Conservation (phyloP, 2,797 vertebrate genomes). For the Malacoraja senta region DNA sequence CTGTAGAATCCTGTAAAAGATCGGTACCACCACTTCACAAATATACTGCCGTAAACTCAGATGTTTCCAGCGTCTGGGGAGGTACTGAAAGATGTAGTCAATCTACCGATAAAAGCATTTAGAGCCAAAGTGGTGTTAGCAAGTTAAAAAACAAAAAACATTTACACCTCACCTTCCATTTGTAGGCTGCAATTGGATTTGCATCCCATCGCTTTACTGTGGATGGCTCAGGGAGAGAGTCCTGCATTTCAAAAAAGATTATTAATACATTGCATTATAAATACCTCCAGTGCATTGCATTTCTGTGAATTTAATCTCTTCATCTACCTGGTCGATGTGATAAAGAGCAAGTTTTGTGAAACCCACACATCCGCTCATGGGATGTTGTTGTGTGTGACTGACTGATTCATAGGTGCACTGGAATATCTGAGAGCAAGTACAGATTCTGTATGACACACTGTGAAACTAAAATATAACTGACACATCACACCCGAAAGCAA, state of each 20-base stretch:
- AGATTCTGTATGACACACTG: conserved; percentile 43
- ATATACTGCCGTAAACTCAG: not conserved
- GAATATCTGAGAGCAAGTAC: not conserved
- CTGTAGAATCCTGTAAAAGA: no score
- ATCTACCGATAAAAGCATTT: not conserved
- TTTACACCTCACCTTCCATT: conserved; percentile 81
- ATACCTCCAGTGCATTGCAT: not conserved
- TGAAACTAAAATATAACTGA: conserved; percentile 38
- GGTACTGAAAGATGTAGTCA: not conserved
- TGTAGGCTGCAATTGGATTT: conserved; percentile 83
- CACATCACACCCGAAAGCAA: not conserved
- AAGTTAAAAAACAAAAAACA: not conserved
- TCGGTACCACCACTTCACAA: not conserved
- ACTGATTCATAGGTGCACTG: not conserved
- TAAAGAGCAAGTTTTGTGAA: not conserved
- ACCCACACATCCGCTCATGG: not conserved
- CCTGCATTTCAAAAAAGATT: conserved; percentile 62
- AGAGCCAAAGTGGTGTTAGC: not conserved
- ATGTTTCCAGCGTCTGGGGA: no score
- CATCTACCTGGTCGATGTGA: not conserved
- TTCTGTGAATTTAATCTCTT: not conserved
- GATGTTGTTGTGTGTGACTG: not conserved
- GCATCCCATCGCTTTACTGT: conserved; percentile 84
- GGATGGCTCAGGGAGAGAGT: conserved; percentile 88
- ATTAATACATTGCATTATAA: no score